A percentile compares a stretch with the other conserved stretches of the same genome.
phyloP scores from a whole-genome alignment of 30 jellyfish, hydroid and myxozoan species.

The Haliclystus octoradiatus region DNA sequence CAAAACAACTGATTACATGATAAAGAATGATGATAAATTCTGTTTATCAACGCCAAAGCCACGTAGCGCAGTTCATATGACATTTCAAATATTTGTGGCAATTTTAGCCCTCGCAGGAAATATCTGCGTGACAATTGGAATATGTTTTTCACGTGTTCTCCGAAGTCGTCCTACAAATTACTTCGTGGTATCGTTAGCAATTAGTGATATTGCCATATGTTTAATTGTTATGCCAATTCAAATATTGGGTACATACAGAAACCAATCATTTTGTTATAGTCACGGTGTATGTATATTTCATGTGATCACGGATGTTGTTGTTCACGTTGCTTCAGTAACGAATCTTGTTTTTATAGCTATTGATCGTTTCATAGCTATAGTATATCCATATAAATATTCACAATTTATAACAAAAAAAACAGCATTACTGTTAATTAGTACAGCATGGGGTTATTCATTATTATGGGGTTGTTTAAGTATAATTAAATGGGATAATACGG shows the following conservation, averaged over 20 bases:
- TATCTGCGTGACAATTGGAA: slow-evolving; percentile 37
- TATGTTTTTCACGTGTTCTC: slow-evolving; percentile 6
- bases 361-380: slow-evolving; percentile 67
- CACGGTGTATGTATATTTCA: slow-evolving; percentile 34
- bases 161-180: slow-evolving; percentile 45
- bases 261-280: slow-evolving; percentile 54
- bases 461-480: slow-evolving; percentile 67
- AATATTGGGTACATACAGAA: slow-evolving; percentile 20
- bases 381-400: slow-evolving; percentile 69
- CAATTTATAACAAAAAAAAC: slow-evolving; percentile 32
- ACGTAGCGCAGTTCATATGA: slow-evolving; percentile 16
- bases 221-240: slow-evolving; percentile 60
- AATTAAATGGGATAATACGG: slow-evolving; percentile 38
- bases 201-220: slow-evolving; percentile 62
- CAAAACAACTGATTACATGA: no score
- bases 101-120: slow-evolving; percentile 56
- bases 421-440: slow-evolving; percentile 23
- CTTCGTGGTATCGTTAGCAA: slow-evolving; percentile 48
- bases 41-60: slow-evolving; percentile 20
- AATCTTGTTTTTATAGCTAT: slow-evolving; percentile 72
- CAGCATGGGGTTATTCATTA: slow-evolving; percentile 70
- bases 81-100: slow-evolving; percentile 23
- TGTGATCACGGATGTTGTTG: slow-evolving; percentile 51
- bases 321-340: slow-evolving; percentile 63
- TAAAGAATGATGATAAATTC: no score